Conservation (phyloP, 1,140 invertebrate genomes). For the Vanessa atalanta region DNA sequence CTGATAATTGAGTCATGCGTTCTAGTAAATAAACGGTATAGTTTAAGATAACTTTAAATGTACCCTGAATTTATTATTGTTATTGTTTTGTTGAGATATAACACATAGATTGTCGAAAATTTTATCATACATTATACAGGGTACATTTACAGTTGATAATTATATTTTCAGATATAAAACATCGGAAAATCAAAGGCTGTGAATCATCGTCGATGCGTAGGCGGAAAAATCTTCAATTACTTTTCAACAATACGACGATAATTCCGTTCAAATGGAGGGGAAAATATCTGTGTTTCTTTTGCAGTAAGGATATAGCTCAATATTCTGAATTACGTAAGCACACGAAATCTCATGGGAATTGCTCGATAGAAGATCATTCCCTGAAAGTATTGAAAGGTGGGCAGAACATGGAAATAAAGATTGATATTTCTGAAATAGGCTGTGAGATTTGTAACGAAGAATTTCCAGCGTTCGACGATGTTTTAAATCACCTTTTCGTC, state of each 20-base stretch:
- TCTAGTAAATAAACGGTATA: background rate
- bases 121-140: slow-evolving; percentile 40
- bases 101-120: slow-evolving; percentile 26
- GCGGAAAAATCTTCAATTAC: slow-evolving; percentile 62
- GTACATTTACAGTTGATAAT: slow-evolving; percentile 74
- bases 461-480: slow-evolving; percentile 50
- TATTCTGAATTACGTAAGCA: slow-evolving; percentile 62
- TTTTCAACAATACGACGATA: slow-evolving; percentile 72
- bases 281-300: slow-evolving; percentile 72
- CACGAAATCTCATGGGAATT: slow-evolving; percentile 64
- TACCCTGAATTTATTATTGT: slow-evolving; percentile 54
- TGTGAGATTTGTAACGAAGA: slow-evolving; percentile 64
- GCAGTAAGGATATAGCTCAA: slow-evolving; percentile 64
- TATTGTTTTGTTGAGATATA: slow-evolving; percentile 16
- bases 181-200: slow-evolving; percentile 58
- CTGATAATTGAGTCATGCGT: background rate
- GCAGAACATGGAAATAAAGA: slow-evolving; percentile 73
- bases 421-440: slow-evolving; percentile 61
- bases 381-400: slow-evolving; percentile 68
- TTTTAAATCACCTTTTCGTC: slow-evolving; percentile 56
- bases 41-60: slow-evolving; percentile 64
- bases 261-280: slow-evolving; percentile 77
- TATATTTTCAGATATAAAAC: slow-evolving; percentile 67
- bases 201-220: slow-evolving; percentile 69
- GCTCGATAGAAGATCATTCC: slow-evolving; percentile 64